Conservation (phyloP, 2,113 vertebrate species). For the Spea bombifrons region DNA sequence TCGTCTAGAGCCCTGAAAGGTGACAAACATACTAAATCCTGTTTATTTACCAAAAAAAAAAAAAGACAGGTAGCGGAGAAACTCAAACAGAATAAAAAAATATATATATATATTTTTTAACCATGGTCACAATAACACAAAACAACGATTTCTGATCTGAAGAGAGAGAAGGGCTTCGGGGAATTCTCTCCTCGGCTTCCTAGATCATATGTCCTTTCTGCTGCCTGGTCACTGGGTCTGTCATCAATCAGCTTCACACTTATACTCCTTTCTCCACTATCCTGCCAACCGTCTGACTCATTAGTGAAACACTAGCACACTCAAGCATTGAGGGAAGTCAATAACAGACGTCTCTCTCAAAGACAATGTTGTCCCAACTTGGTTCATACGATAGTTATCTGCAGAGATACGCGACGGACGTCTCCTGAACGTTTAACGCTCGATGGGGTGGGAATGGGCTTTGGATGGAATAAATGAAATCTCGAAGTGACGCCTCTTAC, state of each 20-base stretch:
- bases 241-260: constrained; percentile 47
- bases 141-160: constrained; percentile 23
- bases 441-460: background rate
- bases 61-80: background rate
- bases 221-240: constrained; percentile 40
- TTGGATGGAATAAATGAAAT: background rate
- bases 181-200: constrained; percentile 20
- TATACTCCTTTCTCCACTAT: constrained; percentile 43
- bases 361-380: constrained; percentile 40
- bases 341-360: constrained; percentile 38
- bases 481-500: constrained; percentile 13
- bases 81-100: constrained; percentile 1
- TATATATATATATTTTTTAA: constrained; percentile 28
- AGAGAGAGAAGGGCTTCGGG: constrained; percentile 25
- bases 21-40: constrained; percentile 16
- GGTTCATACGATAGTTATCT: constrained; percentile 37
- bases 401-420: constrained; percentile 24
- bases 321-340: constrained; percentile 38
- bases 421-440: constrained; percentile 28
- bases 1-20: background rate
- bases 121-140: constrained; percentile 16
- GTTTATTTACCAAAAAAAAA: background rate
- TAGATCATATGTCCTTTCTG: constrained; percentile 41
- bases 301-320: constrained; percentile 49
- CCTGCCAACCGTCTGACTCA: constrained; percentile 49